Conservation (phyloP, 2,888 invertebrate species). For the Agrilus biguttatus region DNA sequence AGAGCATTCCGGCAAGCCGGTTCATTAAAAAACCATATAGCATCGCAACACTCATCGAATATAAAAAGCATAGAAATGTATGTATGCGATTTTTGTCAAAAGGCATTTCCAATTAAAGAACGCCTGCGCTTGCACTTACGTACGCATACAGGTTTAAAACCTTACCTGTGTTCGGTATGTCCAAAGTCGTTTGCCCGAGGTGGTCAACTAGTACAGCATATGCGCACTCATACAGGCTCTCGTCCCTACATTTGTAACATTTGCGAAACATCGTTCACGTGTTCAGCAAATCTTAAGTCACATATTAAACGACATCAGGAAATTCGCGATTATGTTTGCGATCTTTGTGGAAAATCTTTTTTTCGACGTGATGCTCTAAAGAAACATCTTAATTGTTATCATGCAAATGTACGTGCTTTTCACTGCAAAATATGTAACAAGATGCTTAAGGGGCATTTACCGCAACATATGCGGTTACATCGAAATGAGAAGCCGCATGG, state of each 20-base stretch:
- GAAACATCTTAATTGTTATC: conserved; percentile 62
- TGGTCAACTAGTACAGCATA: conserved; percentile 62
- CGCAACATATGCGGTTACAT: conserved; percentile 73
- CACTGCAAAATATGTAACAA: conserved; percentile 72
- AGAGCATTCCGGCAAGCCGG: conserved; percentile 49
- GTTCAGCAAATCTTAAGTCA: conserved; percentile 43
- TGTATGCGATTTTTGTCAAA: conserved; percentile 60
- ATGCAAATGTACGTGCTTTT: conserved; percentile 58
- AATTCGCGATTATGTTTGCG: conserved; percentile 62
- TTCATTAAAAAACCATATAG: conserved; percentile 48
- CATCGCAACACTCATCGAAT: conserved; percentile 37
- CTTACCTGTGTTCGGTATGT: conserved; percentile 48
- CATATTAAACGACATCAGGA: conserved; percentile 59
- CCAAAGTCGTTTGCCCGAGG: conserved; percentile 54
- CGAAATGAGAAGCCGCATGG: conserved; percentile 60
- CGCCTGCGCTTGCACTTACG: conserved; percentile 58
- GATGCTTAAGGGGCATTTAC: conserved; percentile 63
- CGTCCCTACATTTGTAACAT: conserved; percentile 57
- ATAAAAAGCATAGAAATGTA: conserved; percentile 34
- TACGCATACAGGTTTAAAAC: conserved; percentile 56
- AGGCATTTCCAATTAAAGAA: conserved; percentile 62
- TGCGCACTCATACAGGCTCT: conserved; percentile 57
- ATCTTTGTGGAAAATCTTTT: conserved; percentile 67
- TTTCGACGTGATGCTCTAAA: conserved; percentile 58
- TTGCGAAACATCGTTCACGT: conserved; percentile 58